phyloP scores from a whole-genome alignment of 2,888 invertebrate genomes.

The Mallateleia sp. region DNA sequence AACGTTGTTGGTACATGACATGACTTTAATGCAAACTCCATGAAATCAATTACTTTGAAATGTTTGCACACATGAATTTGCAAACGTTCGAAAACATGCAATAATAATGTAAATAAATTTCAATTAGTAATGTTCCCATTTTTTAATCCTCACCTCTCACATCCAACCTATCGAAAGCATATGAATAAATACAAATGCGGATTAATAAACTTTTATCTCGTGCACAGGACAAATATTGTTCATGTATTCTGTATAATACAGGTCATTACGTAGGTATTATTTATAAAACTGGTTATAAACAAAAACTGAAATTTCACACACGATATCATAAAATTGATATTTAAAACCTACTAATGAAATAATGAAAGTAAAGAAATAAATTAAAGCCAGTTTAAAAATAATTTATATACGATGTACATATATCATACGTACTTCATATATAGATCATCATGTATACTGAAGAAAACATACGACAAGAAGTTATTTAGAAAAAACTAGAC shows the following conservation, averaged over 20 bases:
- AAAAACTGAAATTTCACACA: too few species aligned
- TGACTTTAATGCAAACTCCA: neutral
- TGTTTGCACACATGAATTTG: neutral
- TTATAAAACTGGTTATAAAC: too few species aligned
- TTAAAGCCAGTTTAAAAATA: neutral
- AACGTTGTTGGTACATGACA: too few species aligned
- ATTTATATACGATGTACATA: too few species aligned
- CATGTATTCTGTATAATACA: too few species aligned
- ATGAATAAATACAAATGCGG: slow-evolving; percentile 44
- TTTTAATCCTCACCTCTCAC: slow-evolving; percentile 88
- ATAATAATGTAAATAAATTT: neutral
- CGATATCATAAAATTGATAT: too few species aligned
- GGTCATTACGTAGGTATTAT: too few species aligned
- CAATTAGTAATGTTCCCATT: slow-evolving; percentile 17
- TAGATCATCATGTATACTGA: too few species aligned
- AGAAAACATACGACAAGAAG: too few species aligned
- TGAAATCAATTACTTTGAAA: slow-evolving; percentile 2
- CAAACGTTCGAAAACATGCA: slow-evolving; percentile 9
- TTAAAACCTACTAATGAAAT: neutral
- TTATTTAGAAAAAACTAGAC: too few species aligned
- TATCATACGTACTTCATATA: too few species aligned
- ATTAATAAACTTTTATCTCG: slow-evolving; percentile 49
- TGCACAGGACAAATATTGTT: slow-evolving; percentile 12
- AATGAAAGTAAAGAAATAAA: too few species aligned
- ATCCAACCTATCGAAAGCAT: slow-evolving; percentile 88